Evolutionary conservation across 1,140 invertebrate species (phyloP), one percentile per base, ranked within the genome.

Genomic region (Idris sp.): DNA sequence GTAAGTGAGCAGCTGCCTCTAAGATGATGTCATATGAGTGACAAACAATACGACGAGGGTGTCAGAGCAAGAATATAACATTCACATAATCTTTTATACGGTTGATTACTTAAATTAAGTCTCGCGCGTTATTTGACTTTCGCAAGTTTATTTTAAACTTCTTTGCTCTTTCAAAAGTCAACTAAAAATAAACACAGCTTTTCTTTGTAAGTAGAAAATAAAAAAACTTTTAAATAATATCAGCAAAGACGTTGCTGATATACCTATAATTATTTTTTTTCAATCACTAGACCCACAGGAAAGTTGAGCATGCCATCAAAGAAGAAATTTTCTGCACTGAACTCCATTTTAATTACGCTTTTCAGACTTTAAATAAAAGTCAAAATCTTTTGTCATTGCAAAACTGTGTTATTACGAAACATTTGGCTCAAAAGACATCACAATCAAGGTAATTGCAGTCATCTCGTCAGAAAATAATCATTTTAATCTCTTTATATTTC

Each of bases 401-500:
- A 53, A 30, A 54, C 3, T 8, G 30, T 6, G 19, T 38, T 35
- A 38, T 38, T 26, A 5, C 11, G 33, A 13, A 38, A 36, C 13
- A 3, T 30, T 30, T 44, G 14, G 25, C 16, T 15, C 4, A 4
- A 7, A 41, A 31, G 14, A n/a, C 6, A 28, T 41, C 8, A 14
- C 35, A 8, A 35, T 7, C 18, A 40, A 43, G 14, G 49, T 35
- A 11, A 58, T 67, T 40, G 10, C 26, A 18, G 33, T 33, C 48
- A 19, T 25, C 35, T 40, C 14, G 26, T 58, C 25, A 11, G 19
- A 11, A 16, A 30, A 10, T 69, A 51, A 69, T 69, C n/a, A n/a
- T 69, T 69, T 59, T 59, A 69, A 69, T 69, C 54, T 19, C 8
- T 36, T 69, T 69, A 59, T 59, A 53, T 36, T 69, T 69, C 65